Conservation (phyloP, 2,113 vertebrate species). For the Platysternon megacephalum region DNA sequence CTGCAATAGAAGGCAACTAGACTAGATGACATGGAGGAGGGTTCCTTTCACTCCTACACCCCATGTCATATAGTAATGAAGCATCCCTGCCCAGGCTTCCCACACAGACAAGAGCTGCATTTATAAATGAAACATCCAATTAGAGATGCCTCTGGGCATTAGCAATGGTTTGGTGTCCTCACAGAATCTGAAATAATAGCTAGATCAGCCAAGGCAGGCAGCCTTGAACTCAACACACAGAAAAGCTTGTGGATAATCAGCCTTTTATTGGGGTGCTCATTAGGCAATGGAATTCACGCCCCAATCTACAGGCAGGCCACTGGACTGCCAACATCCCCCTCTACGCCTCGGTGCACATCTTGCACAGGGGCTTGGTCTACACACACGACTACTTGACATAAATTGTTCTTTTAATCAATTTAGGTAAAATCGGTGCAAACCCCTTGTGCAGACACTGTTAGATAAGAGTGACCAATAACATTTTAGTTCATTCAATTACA, state of each 20-base stretch:
- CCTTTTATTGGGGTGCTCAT: neutral
- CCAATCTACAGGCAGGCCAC: neutral
- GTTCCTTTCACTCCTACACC: neutral
- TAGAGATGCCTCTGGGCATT: neutral
- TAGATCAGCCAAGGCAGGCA: neutral
- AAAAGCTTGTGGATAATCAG: neutral
- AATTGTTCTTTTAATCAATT: neutral
- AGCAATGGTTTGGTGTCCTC: neutral
- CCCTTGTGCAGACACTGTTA: neutral
- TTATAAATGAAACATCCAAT: neutral
- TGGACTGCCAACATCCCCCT: neutral
- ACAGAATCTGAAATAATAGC: neutral
- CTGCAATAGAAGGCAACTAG: neutral
- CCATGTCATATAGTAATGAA: neutral
- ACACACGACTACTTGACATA: neutral
- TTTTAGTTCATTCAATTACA: neutral
- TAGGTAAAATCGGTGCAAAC: neutral
- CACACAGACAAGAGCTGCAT: neutral
- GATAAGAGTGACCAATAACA: neutral
- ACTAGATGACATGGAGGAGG: neutral
- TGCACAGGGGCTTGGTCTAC: neutral
- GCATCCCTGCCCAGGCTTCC: neutral
- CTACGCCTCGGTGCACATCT: neutral
- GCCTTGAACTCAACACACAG: neutral
- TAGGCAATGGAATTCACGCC: neutral